phyloP scores from a whole-genome alignment of 2,888 invertebrate genomes.

The Busseola fusca region DNA sequence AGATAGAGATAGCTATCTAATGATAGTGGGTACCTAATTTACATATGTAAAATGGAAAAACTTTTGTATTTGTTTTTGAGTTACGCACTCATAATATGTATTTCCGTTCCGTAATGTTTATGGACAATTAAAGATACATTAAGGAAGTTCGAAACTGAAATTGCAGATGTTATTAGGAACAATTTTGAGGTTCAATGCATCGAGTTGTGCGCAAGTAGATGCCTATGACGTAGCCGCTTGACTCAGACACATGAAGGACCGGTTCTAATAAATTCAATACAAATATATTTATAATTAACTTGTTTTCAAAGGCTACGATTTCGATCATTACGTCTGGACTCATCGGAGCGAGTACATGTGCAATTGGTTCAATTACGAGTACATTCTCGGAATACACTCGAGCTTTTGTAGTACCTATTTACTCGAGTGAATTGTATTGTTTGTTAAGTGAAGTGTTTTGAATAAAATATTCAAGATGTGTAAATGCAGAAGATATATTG shows the following conservation, averaged over 20 bases:
- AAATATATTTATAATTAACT: conserved; percentile 69
- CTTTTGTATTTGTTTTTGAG: conserved; percentile 2
- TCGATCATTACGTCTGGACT: conserved; percentile 68
- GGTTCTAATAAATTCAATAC: conserved; percentile 69
- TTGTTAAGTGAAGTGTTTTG: conserved; percentile 45
- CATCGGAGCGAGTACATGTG: conserved; percentile 66
- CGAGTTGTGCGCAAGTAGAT: conserved; percentile 23
- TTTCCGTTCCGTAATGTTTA: conserved; percentile 29
- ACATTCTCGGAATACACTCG: conserved; percentile 23
- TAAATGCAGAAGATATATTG: conserved; percentile 63
- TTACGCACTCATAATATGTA: not conserved
- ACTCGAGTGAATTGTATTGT: conserved; percentile 23
- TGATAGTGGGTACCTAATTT: not conserved
- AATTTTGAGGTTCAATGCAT: conserved; percentile 26
- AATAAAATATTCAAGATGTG: conserved; percentile 63
- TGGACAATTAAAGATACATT: conserved; percentile 16
- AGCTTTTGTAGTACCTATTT: conserved; percentile 7
- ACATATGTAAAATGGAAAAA: not conserved
- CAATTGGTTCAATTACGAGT: conserved; percentile 38
- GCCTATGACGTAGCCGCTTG: conserved; percentile 54
- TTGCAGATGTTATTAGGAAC: conserved; percentile 10
- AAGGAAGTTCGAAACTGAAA: conserved; percentile 13
- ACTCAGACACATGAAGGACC: conserved; percentile 53
- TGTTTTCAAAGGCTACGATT: conserved; percentile 67
- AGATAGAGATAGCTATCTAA: not conserved